phyloP scores from a whole-genome alignment of 2,888 invertebrate species.

The Dermolepida albohirtum region DNA sequence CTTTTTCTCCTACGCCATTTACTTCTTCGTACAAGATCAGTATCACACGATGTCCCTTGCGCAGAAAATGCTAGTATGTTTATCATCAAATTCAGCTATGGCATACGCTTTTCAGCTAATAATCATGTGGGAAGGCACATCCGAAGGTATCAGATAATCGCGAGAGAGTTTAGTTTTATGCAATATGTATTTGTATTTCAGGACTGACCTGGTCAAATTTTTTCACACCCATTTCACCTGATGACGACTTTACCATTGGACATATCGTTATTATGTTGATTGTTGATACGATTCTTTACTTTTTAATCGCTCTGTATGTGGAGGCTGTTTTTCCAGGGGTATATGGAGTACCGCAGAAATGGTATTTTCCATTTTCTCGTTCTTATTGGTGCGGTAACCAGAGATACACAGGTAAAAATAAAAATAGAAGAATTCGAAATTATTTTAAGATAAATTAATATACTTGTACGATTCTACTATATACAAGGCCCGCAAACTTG shows the following conservation, averaged over 20 bases:
- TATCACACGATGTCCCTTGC: conserved; percentile 73
- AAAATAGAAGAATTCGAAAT: no score
- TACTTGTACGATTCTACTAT: no score
- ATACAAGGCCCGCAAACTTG: no score
- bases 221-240: conserved; percentile 72
- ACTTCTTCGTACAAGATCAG: conserved; percentile 71
- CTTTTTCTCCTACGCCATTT: conserved; percentile 82
- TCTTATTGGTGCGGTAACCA: conserved; percentile 64
- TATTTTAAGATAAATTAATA: no score
- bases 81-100: conserved; percentile 85
- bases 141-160: conserved; percentile 67
- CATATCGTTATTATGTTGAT: conserved; percentile 79
- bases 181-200: conserved; percentile 37
- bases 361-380: conserved; percentile 81
- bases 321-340: conserved; percentile 87
- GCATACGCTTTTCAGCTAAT: conserved; percentile 81
- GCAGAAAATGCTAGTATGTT: conserved; percentile 73
- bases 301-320: conserved; percentile 83
- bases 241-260: conserved; percentile 77
- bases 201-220: conserved; percentile 76
- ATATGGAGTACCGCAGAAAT: conserved; percentile 60
- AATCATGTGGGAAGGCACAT: conserved; percentile 77
- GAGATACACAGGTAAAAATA: conserved; percentile 60
- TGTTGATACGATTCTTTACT: conserved; percentile 76
- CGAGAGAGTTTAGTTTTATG: not conserved